A percentile compares a stretch with the other conserved stretches of the same genome.
Evolutionary conservation across 1,140 invertebrate species (phyloP).

Genomic region (Harlomillsia oculata): DNA sequence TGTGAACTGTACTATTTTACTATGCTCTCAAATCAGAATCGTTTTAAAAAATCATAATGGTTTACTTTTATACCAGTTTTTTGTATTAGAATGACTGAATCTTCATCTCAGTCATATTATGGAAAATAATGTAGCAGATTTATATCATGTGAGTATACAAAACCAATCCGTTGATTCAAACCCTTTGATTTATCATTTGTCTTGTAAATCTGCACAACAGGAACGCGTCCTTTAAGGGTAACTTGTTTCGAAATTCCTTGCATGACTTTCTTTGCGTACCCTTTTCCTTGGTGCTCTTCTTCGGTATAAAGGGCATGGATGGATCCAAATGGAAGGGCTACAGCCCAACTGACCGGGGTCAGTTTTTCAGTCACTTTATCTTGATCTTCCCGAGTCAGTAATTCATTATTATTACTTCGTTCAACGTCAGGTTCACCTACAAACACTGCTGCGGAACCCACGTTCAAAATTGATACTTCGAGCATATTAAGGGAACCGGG

Average conservation of each 20-base stretch:
- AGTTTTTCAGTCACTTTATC: not conserved
- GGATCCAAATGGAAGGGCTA: constrained; percentile 15
- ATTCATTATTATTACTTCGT: too few species aligned
- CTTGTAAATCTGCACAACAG: constrained; percentile 11
- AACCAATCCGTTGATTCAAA: constrained; percentile 12
- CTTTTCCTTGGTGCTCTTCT: constrained; percentile 6
- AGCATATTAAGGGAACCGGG: constrained; percentile 10
- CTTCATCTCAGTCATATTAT: too few species aligned
- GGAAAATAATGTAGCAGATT: constrained; percentile 11
- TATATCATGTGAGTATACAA: constrained; percentile 15
- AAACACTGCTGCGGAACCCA: constrained; percentile 13
- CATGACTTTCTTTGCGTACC: constrained; percentile 8
- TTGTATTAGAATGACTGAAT: too few species aligned
- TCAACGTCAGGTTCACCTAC: too few species aligned
- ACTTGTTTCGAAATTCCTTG: not conserved
- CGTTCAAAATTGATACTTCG: constrained; percentile 2
- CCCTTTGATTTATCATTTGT: constrained; percentile 5
- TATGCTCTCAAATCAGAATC: too few species aligned
- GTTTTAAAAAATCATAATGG: too few species aligned
- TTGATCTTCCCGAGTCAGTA: not conserved
- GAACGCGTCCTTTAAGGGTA: not conserved
- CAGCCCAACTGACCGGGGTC: constrained; percentile 9
- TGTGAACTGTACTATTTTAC: too few species aligned
- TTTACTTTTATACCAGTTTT: too few species aligned
- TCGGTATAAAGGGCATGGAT: constrained; percentile 18